Base-by-base conservation (phyloP, 1,140 invertebrate genomes). In the Solen grandis region DNA sequence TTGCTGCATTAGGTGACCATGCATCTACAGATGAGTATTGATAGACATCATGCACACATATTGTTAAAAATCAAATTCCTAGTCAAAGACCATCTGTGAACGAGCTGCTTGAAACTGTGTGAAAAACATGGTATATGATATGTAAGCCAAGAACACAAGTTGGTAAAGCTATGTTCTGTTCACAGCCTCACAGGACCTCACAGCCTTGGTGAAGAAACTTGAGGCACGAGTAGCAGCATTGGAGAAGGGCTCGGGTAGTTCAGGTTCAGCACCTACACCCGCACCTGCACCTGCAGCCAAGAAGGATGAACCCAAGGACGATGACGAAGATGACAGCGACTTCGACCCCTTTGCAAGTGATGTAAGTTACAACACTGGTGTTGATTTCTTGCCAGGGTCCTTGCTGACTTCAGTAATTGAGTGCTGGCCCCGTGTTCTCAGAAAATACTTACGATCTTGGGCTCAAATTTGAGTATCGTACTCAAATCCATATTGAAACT, bases 311-410 rank as follows among this genome's bases (percentile, higher is more conserved):
- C 54, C 66, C 65, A 85, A 74, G 50, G 81, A 88, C 70, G 86
- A 88, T 81, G 86, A 87, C 63, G 88, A 85, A 29, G 81, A 82
- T 50, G 85, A 88, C 60, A 81, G 84, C 75, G 88, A 89, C 80
- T 78, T 99, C 59, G 97, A 99, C 93, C 93, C 99, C 0, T 99
- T 99, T 93, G 97, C n/a, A n/a, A n/a, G 94, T n/a, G 97, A 97
- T 14, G 97, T 63, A 46, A 35, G 60, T 46, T 46, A 46, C 8
- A 19, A 10, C 41, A 46, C 19, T 46, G 19, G 8, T 46, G 8
- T 8, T 46, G 41, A 19, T 10, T 10, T 10, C 8, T 46, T 46
- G 41, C 8, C 8, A 46, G 41, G 19, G 19, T 46, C 19, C 41
- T 46, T 46, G 8, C 19, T 10, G 19, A 46, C 41, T 46, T 19